Conservation (phyloP, 2,888 invertebrate genomes). For the Cinara cedri region DNA sequence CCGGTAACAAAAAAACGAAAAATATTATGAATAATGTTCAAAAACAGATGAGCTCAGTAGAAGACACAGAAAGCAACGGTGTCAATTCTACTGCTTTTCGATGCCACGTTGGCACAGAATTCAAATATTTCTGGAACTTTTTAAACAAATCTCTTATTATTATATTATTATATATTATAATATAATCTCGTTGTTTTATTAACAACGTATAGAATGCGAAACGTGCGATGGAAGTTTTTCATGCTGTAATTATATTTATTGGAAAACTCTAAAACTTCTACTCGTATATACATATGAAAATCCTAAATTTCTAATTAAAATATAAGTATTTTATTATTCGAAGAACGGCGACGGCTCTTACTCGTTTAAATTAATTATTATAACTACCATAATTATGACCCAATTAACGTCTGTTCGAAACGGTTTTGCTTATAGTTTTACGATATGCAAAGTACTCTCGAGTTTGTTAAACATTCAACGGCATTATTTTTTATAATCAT, state of each 20-base stretch:
- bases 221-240: slow-evolving; percentile 25
- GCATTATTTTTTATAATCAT: no score
- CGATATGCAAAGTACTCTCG: neutral
- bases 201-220: slow-evolving; percentile 1
- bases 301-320: slow-evolving; percentile 18
- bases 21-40: no score
- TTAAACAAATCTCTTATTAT: no score
- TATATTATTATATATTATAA: no score
- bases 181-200: no score
- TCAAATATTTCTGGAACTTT: no score
- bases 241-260: neutral
- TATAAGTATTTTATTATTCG: slow-evolving; percentile 1
- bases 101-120: no score
- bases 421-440: neutral
- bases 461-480: neutral
- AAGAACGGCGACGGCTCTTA: neutral
- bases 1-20: no score
- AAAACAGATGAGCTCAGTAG: no score
- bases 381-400: neutral
- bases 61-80: no score
- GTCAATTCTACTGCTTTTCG: no score
- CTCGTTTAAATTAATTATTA: slow-evolving; percentile 14
- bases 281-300: slow-evolving; percentile 17
- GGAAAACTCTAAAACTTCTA: slow-evolving; percentile 27
- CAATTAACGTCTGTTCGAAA: neutral